Percentiles rank a stretch among this genome's conserved stretches.
Conservation (phyloP, 2,888 invertebrate species). For the Malthinus flaveolus region DNA sequence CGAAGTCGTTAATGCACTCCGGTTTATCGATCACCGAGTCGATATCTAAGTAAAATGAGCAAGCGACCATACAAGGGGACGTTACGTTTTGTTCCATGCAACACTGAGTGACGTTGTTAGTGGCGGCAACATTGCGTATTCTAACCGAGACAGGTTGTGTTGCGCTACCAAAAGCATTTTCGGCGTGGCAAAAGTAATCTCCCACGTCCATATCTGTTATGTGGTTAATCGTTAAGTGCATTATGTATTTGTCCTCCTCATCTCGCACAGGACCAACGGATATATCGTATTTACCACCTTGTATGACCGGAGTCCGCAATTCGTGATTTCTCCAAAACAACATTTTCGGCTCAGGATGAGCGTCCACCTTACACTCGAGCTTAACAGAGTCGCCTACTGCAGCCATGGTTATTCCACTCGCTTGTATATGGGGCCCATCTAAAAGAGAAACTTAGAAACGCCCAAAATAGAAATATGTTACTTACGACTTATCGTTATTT, state of each 20-base stretch:
- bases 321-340: conserved; percentile 81
- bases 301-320: conserved; percentile 74
- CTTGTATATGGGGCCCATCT: conserved; percentile 79
- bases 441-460: conserved; percentile 27
- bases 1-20: conserved; percentile 80
- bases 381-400: conserved; percentile 75
- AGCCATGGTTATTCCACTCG: conserved; percentile 77
- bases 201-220: conserved; percentile 73
- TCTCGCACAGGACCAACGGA: conserved; percentile 63
- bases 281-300: conserved; percentile 75
- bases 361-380: conserved; percentile 76
- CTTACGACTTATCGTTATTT: conserved; percentile 82
- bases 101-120: conserved; percentile 77
- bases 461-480: conserved; percentile 31
- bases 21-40: conserved; percentile 80
- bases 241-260: conserved; percentile 70
- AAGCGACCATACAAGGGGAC: conserved; percentile 77
- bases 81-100: conserved; percentile 82
- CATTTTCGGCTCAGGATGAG: conserved; percentile 78
- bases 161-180: conserved; percentile 78
- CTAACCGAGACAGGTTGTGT: conserved; percentile 75
- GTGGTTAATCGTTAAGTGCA: conserved; percentile 75
- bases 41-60: conserved; percentile 81
- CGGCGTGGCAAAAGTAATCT: conserved; percentile 83
- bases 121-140: conserved; percentile 64